A percentile compares a stretch with the other conserved stretches of the same genome.
Evolutionary conservation across 2,888 invertebrate genomes (phyloP).

Genomic region (Callyntrura sp.): DNA sequence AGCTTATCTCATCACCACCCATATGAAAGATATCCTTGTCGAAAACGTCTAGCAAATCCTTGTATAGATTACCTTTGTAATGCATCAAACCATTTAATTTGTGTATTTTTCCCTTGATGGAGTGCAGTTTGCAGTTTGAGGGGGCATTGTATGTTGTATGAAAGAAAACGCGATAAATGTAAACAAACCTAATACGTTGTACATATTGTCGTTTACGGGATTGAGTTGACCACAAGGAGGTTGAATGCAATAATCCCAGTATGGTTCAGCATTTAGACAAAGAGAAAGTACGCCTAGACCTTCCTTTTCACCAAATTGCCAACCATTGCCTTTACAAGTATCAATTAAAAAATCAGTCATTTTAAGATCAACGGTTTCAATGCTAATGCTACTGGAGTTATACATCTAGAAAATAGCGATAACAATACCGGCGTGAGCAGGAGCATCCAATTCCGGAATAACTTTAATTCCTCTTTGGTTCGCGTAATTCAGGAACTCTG

Average conservation of each 20-base stretch:
- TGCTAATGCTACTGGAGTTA: too few relatives aligned
- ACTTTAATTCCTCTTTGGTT: slow-evolving; percentile 92
- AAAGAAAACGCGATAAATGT: not conserved
- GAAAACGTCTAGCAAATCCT: slow-evolving; percentile 91
- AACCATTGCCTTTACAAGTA: too few relatives aligned
- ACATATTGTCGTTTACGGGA: slow-evolving; percentile 90
- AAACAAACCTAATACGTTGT: slow-evolving; percentile 87
- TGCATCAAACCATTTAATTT: not conserved
- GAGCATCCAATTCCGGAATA: slow-evolving; percentile 95
- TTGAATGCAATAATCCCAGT: slow-evolving; percentile 91
- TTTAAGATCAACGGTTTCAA: too few relatives aligned
- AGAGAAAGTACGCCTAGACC: slow-evolving; percentile 92
- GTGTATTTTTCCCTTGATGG: too few relatives aligned
- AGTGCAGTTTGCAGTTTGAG: too few relatives aligned
- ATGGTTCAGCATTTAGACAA: slow-evolving; percentile 88
- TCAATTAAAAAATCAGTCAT: too few relatives aligned
- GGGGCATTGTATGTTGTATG: too few relatives aligned
- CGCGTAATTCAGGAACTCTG: slow-evolving; percentile 90
- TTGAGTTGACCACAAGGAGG: slow-evolving; percentile 95
- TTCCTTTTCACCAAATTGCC: slow-evolving; percentile 92
- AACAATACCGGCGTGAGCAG: slow-evolving; percentile 95
- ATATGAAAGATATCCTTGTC: slow-evolving; percentile 93
- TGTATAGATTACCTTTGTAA: slow-evolving; percentile 87
- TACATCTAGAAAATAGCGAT: too few relatives aligned
- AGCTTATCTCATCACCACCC: slow-evolving; percentile 94